These are phyloP conservation scores for Bombus superbus DNA, from an alignment of 1,140 invertebrate species.

Conservation along the genomic window DNA sequence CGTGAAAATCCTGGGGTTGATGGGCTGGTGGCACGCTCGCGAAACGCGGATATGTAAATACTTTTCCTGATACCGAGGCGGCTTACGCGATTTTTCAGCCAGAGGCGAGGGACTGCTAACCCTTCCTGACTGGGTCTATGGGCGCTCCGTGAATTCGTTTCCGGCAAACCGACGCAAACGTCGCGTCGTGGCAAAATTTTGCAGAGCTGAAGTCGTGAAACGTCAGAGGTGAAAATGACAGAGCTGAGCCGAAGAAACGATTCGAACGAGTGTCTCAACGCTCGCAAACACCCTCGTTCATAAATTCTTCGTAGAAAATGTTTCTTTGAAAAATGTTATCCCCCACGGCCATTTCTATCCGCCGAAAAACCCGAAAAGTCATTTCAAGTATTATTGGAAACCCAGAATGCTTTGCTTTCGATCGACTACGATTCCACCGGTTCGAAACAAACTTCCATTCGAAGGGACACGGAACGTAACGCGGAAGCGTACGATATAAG, in stretches of 20 bases:
- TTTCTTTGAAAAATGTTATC: background rate
- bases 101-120: background rate
- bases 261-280: background rate
- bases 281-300: background rate
- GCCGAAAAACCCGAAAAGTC: background rate
- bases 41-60: slow-evolving; percentile 45
- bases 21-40: slow-evolving; percentile 17
- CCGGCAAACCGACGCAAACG: background rate
- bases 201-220: background rate
- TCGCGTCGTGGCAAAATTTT: background rate
- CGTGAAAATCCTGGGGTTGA: slow-evolving; percentile 3
- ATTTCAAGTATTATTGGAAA: background rate
- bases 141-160: background rate
- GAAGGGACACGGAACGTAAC: background rate
- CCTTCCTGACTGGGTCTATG: background rate
- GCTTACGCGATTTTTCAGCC: background rate
- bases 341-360: background rate
- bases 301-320: background rate
- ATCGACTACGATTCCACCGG: background rate
- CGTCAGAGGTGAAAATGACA: too few relatives aligned
- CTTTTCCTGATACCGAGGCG: slow-evolving; percentile 3
- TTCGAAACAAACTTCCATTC: background rate
- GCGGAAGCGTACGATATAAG: slow-evolving; percentile 35
- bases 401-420: too few relatives aligned
- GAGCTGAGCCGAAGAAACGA: background rate